Evolutionary conservation across 2,797 vertebrate genomes (phyloP), one percentile per base, ranked within the genome.

Genomic region (Xyrichtys novacula): DNA sequence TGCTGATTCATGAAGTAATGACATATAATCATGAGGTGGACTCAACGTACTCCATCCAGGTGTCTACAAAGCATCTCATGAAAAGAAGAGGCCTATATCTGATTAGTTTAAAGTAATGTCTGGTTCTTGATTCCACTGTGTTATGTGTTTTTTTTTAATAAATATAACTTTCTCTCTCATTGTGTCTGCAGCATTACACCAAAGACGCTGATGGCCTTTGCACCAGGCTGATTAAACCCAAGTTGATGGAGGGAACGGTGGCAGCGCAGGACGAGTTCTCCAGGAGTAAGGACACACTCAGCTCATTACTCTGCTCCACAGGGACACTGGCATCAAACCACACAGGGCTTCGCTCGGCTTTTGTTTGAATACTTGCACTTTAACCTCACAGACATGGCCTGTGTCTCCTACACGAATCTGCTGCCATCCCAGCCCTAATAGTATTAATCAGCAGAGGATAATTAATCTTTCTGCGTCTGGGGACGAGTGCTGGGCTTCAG

Each of bases 221-320:
- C 84, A 98, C 98, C 25, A 94, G 94, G 83, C 96, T 99, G 80
- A 97, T 97, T 87, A 99, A 97, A 80, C 97, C 98, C 34, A 99
- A 99, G 89, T 85, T 98, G 92, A 96, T 97, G 96, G 98, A 98
- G 90, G 98, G 98, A 53, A 99, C 96, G 0, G 96, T 99, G 83
- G 97, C 98, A 0, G 97, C 98, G 0, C 96, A 98, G 80, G 97
- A 99, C 4, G 97, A 97, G 85, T 99, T 99, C 88, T 97, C 96
- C 67, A 94, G 96, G 88, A 97, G 98, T 99, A 95, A 90, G 88
- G 16, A 32, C 79, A 76, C 80, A 42, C 72, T 54, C 17, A 53
- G 55, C 71, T 81, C 73, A 87, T 85, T 73, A 69, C 72, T 23
- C 74, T 8, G 15, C 53, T 65, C 75, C 29, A 8, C 62, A 60